Base-by-base conservation (phyloP, 2,113 vertebrate genomes). In the Sinocyclocheilus anophthalmus region DNA sequence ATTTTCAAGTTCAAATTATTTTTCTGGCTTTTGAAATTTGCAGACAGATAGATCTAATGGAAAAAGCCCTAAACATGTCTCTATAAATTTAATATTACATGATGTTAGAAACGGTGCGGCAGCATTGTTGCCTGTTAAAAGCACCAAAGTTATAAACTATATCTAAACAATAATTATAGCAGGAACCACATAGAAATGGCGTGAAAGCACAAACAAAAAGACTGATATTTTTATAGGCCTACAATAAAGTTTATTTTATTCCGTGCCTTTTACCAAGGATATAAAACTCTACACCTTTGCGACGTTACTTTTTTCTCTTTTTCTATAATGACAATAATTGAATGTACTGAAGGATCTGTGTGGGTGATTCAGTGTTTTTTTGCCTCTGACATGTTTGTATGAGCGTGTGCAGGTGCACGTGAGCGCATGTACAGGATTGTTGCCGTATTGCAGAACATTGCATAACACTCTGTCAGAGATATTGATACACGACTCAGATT, bases 391-490 rank as follows among this genome's bases (percentile, higher is more conserved):
- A n/a, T 57, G 45, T 33, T 5, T 33, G 63, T 37, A 3, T 22
- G 42, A 8, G 24, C 50, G 63, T n/a, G 55, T 61, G 30, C 12
- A n/a, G 16, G 53, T 82, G 63, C 9, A 22, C 48, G 42, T 30
- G 61, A 18, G 80, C 4, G 4, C 11, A 12, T 65, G 24, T 67
- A 3, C 14, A 12, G 59, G 14, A 50, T 70, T 37, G 80, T 69
- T 69, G 63, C 63, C 11, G 26, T 82, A 33, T 82, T 82, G 80
- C 80, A 82, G 24, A 12, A 10, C 39, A 48, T 67, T 82, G 61
- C 80, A 69, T 69, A 82, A 50, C 61, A 82, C 30, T 67, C 59
- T 81, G 77, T 80, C 57, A 45, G 30, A 42, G 37, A 42, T 26
- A 81, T 48, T 11, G 39, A 42, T 42, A 80, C 20, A 37, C 16